These are phyloP conservation scores for Mobula birostris DNA, from an alignment of 2,113 vertebrate genomes.

Conservation along the genomic window DNA sequence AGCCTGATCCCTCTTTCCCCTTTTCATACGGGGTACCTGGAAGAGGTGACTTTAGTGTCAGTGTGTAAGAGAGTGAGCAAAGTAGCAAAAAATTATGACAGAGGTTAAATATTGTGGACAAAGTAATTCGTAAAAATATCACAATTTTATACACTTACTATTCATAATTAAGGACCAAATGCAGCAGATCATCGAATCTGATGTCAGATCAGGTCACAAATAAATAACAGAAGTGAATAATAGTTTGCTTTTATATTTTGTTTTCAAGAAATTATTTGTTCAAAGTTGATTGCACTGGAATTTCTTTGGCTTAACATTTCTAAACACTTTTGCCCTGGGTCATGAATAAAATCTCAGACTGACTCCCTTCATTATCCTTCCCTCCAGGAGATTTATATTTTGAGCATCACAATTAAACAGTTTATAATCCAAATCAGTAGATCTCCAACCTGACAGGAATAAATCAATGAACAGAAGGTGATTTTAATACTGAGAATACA, in stretches of 20 bases:
- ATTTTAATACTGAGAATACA: neutral
- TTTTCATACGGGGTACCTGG: no score
- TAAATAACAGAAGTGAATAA: neutral
- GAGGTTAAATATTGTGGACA: no score
- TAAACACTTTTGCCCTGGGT: neutral
- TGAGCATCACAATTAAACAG: neutral
- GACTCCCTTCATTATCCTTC: neutral
- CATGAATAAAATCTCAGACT: neutral
- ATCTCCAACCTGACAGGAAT: constrained; percentile 19
- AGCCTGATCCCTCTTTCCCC: no score
- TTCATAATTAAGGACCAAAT: neutral
- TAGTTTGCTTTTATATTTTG: neutral
- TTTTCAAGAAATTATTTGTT: neutral
- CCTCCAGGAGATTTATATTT: constrained; percentile 7
- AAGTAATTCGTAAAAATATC: no score
- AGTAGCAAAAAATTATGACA: no score
- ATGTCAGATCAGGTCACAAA: neutral
- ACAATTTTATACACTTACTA: no score
- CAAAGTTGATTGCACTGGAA: neutral
- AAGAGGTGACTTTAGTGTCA: no score
- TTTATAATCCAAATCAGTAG: constrained; percentile 23
- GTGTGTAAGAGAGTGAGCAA: no score
- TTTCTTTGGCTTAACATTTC: neutral
- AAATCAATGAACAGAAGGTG: neutral
- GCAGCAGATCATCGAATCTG: neutral